Percentiles rank a stretch among this genome's conserved stretches.
phyloP scores from a whole-genome alignment of 2,113 vertebrate species.

The Scytalopus superciliaris region DNA sequence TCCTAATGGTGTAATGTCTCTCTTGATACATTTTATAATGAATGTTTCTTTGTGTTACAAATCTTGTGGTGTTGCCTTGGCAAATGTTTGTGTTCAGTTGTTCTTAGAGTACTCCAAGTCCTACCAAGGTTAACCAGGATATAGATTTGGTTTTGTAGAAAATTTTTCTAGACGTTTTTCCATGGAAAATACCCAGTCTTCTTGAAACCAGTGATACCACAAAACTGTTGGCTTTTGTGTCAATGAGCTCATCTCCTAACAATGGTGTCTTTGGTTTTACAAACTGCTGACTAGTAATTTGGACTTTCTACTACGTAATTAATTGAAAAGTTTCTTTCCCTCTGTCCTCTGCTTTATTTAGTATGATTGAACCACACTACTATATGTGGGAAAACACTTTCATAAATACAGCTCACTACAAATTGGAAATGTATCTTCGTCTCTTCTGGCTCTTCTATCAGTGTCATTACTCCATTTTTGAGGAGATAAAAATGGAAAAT shows the following conservation, averaged over 20 bases:
- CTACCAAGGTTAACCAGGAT: slow-evolving; percentile 23
- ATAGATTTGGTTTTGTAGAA: slow-evolving; percentile 23
- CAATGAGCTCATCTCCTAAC: slow-evolving; percentile 44
- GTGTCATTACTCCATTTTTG: neutral
- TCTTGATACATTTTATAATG: neutral
- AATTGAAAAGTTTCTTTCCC: slow-evolving; percentile 61
- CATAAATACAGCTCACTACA: slow-evolving; percentile 18
- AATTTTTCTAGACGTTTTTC: neutral
- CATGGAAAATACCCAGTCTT: slow-evolving; percentile 21
- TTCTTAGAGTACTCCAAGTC: neutral
- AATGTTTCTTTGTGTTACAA: neutral
- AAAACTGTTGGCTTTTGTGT: slow-evolving; percentile 43
- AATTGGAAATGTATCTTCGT: slow-evolving; percentile 16
- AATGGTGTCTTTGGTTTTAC: slow-evolving; percentile 58
- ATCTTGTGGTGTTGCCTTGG: neutral
- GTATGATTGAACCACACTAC: neutral
- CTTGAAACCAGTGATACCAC: slow-evolving; percentile 27
- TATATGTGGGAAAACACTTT: slow-evolving; percentile 58
- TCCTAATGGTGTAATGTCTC: neutral
- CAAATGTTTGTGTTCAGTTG: neutral
- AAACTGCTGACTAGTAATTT: slow-evolving; percentile 47
- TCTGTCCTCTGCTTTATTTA: slow-evolving; percentile 13
- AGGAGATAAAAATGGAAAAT: neutral
- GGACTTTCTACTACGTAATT: neutral
- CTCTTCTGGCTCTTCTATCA: slow-evolving; percentile 57